Percentiles rank a stretch among this genome's conserved stretches.
Conservation (phyloP, 2,888 invertebrate species). For the Euplagia quadripunctaria region DNA sequence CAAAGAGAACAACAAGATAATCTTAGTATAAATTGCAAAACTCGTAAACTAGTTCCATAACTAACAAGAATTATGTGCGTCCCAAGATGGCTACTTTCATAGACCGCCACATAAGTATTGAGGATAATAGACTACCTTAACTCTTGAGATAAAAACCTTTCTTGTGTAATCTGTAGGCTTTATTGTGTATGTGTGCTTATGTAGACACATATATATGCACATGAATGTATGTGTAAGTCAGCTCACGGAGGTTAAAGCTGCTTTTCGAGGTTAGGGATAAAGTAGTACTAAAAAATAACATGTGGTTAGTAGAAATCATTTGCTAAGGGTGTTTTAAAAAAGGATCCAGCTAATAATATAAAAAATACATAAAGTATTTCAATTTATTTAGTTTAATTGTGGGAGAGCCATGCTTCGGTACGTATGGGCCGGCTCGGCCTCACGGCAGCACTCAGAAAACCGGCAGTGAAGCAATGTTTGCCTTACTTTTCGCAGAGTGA, state of each 20-base stretch:
- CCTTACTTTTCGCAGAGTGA: too few species aligned
- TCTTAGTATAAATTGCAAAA: constrained; percentile 29
- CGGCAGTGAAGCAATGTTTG: too few species aligned
- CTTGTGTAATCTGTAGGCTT: constrained; percentile 10
- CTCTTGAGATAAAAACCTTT: constrained; percentile 44
- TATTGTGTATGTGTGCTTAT: constrained; percentile 3
- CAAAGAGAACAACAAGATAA: constrained; percentile 15
- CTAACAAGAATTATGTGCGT: constrained; percentile 29
- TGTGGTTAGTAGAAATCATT: not conserved
- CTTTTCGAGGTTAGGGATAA: constrained; percentile 2
- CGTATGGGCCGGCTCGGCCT: too few species aligned
- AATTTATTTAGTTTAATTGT: not conserved
- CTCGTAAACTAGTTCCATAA: constrained; percentile 35
- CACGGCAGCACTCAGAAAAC: too few species aligned
- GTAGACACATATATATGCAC: not conserved
- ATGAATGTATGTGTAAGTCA: constrained; percentile 1
- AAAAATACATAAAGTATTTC: not conserved
- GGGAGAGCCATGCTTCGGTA: too few species aligned
- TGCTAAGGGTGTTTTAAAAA: not conserved
- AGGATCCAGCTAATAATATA: not conserved
- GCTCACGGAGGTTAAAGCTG: not conserved
- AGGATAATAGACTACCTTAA: constrained; percentile 42
- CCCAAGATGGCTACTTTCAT: constrained; percentile 39
- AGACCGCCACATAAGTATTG: constrained; percentile 46
- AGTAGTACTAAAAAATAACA: not conserved